A percentile compares a stretch with the other conserved stretches of the same genome.
These are phyloP conservation scores for Hystrix cristata DNA, from an alignment of 2,113 vertebrate species.

Conservation along the genomic window DNA sequence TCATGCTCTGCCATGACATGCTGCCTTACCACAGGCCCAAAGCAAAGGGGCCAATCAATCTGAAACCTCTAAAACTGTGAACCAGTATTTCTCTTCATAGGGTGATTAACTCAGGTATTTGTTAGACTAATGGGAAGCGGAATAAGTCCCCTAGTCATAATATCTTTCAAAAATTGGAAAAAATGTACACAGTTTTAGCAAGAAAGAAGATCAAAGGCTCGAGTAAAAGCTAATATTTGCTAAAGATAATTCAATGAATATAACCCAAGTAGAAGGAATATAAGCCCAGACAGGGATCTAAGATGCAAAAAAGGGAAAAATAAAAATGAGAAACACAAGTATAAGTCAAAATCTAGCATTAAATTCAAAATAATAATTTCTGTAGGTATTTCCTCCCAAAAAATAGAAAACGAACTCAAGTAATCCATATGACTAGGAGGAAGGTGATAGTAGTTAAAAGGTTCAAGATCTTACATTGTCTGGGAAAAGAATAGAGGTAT, in stretches of 20 bases:
- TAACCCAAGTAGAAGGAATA: not conserved
- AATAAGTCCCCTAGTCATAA: not conserved
- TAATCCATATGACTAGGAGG: not conserved
- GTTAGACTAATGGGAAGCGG: not conserved
- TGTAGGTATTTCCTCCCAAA: not conserved
- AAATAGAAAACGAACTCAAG: not conserved
- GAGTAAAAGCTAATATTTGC: not conserved
- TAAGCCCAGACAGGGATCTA: not conserved
- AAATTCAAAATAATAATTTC: not conserved
- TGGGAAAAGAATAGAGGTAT: not conserved
- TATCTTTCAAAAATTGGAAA: not conserved
- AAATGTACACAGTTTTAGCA: not conserved
- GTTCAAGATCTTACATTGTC: not conserved
- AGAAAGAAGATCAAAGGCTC: not conserved
- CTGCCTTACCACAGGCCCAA: not conserved
- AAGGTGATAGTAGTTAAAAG: conserved; percentile 20
- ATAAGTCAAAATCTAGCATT: not conserved
- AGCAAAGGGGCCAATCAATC: not conserved
- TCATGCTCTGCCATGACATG: not conserved
- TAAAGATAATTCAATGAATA: not conserved
- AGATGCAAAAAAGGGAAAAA: not conserved
- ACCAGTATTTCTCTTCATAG: not conserved
- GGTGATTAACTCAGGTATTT: not conserved
- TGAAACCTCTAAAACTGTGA: not conserved
- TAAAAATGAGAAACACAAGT: not conserved